Percentiles rank a stretch among this genome's conserved stretches.
Evolutionary conservation across 2,797 vertebrate species (phyloP).

Genomic region (Luscinia luscinia): DNA sequence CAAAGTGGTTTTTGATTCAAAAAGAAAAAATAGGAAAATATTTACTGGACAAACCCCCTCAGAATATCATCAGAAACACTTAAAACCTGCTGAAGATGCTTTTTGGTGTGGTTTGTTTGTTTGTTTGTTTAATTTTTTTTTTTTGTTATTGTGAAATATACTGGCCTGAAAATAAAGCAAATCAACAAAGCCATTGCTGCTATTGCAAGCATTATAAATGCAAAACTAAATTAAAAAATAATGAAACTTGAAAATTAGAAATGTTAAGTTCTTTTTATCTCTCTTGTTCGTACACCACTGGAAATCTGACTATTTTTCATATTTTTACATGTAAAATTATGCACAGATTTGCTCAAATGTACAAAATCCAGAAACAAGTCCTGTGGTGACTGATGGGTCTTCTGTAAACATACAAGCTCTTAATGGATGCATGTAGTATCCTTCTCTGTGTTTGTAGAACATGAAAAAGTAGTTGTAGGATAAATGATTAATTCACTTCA

Average conservation of each 20-base stretch:
- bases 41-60: background rate
- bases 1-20: conserved; percentile 1
- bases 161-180: conserved; percentile 13
- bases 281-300: background rate
- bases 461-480: conserved; percentile 49
- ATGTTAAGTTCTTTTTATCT: background rate
- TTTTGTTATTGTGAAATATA: background rate
- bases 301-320: background rate
- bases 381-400: background rate
- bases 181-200: background rate
- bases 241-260: background rate
- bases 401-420: conserved; percentile 15
- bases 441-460: conserved; percentile 50
- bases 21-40: background rate
- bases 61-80: background rate
- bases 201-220: background rate
- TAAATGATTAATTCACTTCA: conserved; percentile 68
- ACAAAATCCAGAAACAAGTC: background rate
- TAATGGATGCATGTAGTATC: conserved; percentile 48
- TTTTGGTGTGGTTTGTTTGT: background rate
- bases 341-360: background rate
- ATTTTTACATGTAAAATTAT: background rate
- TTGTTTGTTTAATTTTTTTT: too few relatives aligned
- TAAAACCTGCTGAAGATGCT: background rate
- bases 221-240: conserved; percentile 8